Evolutionary conservation across 2,888 invertebrate genomes (phyloP).

Genomic region (Drepanosiphum platanoidis): DNA sequence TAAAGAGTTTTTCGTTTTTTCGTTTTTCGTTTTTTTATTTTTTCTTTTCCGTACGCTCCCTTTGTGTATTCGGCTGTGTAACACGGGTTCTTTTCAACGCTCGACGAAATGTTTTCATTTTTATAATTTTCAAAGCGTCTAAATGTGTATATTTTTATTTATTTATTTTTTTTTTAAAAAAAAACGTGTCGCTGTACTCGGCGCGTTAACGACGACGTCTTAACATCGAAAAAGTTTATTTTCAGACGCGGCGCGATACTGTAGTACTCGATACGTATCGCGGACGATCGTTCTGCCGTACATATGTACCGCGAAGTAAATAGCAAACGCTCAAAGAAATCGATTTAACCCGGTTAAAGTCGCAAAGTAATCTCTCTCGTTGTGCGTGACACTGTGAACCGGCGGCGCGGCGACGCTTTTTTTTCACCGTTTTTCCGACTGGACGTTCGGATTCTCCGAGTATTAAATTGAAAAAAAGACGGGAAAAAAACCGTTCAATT

Average conservation of each 20-base stretch:
- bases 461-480: too few relatives aligned
- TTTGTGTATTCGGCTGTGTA: too few relatives aligned
- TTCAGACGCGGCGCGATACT: too few relatives aligned
- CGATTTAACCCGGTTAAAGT: neutral
- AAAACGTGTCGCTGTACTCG: neutral
- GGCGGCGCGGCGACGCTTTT: too few relatives aligned
- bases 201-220: neutral
- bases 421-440: neutral
- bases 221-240: neutral
- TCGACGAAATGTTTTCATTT: too few relatives aligned
- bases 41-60: too few relatives aligned
- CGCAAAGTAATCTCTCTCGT: neutral
- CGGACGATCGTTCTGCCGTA: neutral
- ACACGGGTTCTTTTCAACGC: too few relatives aligned
- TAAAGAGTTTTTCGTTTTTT: too few relatives aligned
- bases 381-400: neutral
- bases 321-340: neutral
- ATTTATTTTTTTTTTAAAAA: neutral
- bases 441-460: neutral
- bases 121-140: too few relatives aligned
- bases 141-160: too few relatives aligned
- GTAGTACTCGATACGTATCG: neutral
- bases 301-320: neutral
- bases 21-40: too few relatives aligned
- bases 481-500: too few relatives aligned